Evolutionary conservation across 2,797 vertebrate species (phyloP).

Genomic region (Thunnus albacares): DNA sequence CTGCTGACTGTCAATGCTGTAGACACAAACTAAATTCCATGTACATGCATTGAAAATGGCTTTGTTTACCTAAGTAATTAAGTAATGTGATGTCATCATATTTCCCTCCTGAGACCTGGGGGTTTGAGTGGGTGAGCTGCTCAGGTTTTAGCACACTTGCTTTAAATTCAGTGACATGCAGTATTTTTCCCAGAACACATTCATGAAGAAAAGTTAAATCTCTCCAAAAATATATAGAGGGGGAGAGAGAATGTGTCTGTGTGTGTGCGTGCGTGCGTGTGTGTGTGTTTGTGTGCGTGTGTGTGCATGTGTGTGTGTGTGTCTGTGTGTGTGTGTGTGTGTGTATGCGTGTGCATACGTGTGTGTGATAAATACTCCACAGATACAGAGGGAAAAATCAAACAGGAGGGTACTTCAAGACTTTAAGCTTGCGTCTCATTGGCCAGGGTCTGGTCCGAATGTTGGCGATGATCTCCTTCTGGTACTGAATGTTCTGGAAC

Average conservation of each 20-base stretch:
- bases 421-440: constrained; percentile 95
- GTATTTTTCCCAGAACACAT: constrained; percentile 5
- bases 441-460: constrained; percentile 95
- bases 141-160: background rate
- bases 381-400: constrained; percentile 9
- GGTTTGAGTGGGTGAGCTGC: background rate
- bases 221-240: too few species aligned
- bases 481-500: constrained; percentile 98
- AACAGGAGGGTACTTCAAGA: constrained; percentile 86
- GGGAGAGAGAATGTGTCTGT: constrained; percentile 1
- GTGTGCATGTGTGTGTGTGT: constrained; percentile 9
- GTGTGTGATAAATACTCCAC: too few species aligned
- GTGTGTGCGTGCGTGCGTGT: background rate
- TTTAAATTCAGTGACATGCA: background rate
- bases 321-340: background rate
- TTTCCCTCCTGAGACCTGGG: background rate
- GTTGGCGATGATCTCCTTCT: constrained; percentile 96
- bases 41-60: too few species aligned
- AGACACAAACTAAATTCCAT: too few species aligned
- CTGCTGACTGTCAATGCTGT: background rate
- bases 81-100: background rate
- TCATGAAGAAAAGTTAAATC: background rate
- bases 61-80: background rate
- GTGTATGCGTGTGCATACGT: too few species aligned
- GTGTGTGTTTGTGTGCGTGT: constrained; percentile 5